Base-by-base conservation (phyloP, 2,888 invertebrate genomes). In the Callosobruchus maculatus region DNA sequence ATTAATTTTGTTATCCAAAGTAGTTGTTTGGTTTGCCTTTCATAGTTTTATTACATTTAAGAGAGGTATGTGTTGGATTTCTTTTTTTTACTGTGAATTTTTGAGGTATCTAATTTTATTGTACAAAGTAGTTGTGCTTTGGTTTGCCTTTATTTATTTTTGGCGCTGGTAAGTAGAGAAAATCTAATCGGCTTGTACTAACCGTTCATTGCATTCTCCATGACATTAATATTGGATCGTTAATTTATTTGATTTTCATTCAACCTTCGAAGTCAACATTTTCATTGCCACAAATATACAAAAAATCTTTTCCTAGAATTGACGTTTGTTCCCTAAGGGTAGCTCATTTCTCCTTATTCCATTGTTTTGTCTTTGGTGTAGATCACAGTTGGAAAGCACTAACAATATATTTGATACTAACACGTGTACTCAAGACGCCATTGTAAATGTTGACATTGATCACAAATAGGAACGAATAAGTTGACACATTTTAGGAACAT, bases 171-270 rank as follows among this genome's bases (percentile, higher is more conserved):
- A 49, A 49, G 49, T 49, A 49, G 13, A 49, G 1, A n/a, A 5
- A 70, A 70, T 21, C 20, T 70, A 30, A 22, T 70, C 2, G 21
- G 22, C 30, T 67, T 49, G 13, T 73, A 20, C 67, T 71, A 69
- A 71, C 49, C 49, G 66, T 18, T 13, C 49, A 49, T 49, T 49
- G 7, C 49, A 49, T 49, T 49, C 49, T 1, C 13, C 49, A 49
- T 49, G 18, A 49, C 13, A 49, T 13, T 49, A 49, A 49, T 70
- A 70, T 4, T 74, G 18, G 66, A 20, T 49, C 20, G 20, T 67
- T 74, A 66, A 69, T 66, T 72, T 18, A 70, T 67, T 72, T 20
- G 26, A 21, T 71, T 72, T 67, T 73, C 49, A 49, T 49, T 49
- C 49, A 26, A 18, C 13, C 1, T 49, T 49, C 18, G n/a, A n/a